Conservation (phyloP, 2,797 vertebrate genomes). For the Crypturellus tataupa region DNA sequence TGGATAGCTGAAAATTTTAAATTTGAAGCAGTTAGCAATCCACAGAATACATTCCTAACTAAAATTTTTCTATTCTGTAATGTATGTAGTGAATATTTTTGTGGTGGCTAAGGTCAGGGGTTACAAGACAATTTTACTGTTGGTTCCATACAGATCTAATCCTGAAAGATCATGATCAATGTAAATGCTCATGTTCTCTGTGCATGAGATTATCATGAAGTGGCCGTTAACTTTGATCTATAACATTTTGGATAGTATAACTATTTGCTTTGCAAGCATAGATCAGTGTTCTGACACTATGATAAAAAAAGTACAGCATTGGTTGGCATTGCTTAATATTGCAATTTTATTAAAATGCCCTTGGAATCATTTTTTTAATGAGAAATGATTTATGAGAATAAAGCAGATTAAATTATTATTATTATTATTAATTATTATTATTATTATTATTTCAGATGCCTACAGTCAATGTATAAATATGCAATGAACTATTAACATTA, state of each 20-base stretch:
- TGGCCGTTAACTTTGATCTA: background rate
- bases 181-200: background rate
- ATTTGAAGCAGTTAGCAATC: background rate
- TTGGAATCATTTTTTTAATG: background rate
- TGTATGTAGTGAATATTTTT: background rate
- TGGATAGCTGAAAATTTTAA: background rate
- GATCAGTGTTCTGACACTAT: background rate
- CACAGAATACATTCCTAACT: background rate
- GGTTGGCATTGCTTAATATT: background rate
- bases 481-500: slow-evolving; percentile 26
- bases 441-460: slow-evolving; percentile 38
- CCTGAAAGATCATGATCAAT: background rate
- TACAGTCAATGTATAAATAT: slow-evolving; percentile 34
- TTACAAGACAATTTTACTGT: background rate
- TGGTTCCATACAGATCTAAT: background rate
- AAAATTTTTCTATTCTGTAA: background rate
- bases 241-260: background rate
- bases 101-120: background rate
- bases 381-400: slow-evolving; percentile 22
- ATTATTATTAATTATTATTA: slow-evolving; percentile 21
- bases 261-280: background rate
- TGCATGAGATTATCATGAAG: background rate
- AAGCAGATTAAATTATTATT: slow-evolving; percentile 1
- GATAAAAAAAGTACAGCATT: background rate
- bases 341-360: background rate